phyloP scores from a whole-genome alignment of 1,140 invertebrate genomes.

The Vanessa atalanta region DNA sequence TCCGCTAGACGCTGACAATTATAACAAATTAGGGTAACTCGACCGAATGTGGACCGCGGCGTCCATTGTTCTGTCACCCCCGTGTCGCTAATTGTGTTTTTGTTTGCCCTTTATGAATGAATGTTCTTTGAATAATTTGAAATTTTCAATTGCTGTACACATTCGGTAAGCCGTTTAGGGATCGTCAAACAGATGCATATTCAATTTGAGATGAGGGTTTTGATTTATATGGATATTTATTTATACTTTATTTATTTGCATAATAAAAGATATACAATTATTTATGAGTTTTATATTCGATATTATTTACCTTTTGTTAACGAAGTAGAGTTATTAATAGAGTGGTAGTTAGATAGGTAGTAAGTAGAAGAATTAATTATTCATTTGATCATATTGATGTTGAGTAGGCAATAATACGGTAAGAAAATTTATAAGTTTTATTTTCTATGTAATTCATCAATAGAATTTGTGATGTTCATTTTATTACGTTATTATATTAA shows the following conservation, averaged over 20 bases:
- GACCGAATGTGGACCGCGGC: conserved; percentile 48
- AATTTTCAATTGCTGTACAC: conserved; percentile 37
- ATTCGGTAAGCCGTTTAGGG: conserved; percentile 27
- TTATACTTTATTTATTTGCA: not conserved
- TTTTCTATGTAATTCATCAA: too few species aligned
- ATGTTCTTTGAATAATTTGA: conserved; percentile 50
- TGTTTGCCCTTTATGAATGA: conserved; percentile 64
- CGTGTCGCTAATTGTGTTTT: conserved; percentile 68
- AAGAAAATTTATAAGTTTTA: too few species aligned
- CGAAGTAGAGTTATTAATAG: too few species aligned
- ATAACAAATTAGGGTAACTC: conserved; percentile 64
- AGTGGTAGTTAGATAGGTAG: too few species aligned
- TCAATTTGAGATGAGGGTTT: not conserved
- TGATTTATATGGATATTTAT: not conserved
- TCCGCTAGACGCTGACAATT: conserved; percentile 52
- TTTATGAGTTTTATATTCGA: not conserved
- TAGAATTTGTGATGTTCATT: too few species aligned
- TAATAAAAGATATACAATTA: not conserved
- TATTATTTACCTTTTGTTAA: too few species aligned
- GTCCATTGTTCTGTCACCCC: conserved; percentile 58
- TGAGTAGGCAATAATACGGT: too few species aligned
- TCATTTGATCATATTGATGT: too few species aligned
- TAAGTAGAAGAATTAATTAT: too few species aligned
- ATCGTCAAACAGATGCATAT: conserved; percentile 9
- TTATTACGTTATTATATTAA: too few species aligned